Evolutionary conservation across 2,888 invertebrate species (phyloP).

Genomic region (Prosopocoilus inquinatus): DNA sequence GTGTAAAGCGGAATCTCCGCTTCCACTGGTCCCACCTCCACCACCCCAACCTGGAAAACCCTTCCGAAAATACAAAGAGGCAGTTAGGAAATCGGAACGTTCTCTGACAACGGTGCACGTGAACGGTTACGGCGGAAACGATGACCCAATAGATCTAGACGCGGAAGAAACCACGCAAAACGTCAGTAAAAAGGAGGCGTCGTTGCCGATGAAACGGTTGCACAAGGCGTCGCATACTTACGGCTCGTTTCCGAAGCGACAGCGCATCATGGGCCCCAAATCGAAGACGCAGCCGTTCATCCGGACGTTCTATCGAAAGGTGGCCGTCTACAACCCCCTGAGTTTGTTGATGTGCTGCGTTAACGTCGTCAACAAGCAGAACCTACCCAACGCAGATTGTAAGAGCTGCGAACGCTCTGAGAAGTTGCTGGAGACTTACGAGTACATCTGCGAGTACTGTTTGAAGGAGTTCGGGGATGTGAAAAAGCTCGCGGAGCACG

Average conservation of each 20-base stretch:
- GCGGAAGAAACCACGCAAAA: neutral
- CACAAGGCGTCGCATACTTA: constrained; percentile 12
- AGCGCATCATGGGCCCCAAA: constrained; percentile 31
- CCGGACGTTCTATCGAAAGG: constrained; percentile 12
- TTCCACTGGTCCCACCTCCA: neutral
- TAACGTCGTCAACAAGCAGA: constrained; percentile 41
- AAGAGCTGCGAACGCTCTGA: constrained; percentile 2
- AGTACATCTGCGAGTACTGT: constrained; percentile 43
- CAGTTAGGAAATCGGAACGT: constrained; percentile 1
- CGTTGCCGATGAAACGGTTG: constrained; percentile 13
- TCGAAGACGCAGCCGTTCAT: constrained; percentile 20
- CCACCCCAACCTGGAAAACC: constrained; percentile 13
- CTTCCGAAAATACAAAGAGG: constrained; percentile 16
- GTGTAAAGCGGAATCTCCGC: constrained; percentile 15
- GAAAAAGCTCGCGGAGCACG: constrained; percentile 43
- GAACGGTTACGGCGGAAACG: constrained; percentile 4
- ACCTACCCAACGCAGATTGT: constrained; percentile 32
- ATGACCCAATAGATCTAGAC: neutral
- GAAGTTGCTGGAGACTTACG: constrained; percentile 15
- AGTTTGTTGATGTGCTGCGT: constrained; percentile 39
- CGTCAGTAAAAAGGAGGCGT: neutral
- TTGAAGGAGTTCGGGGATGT: constrained; percentile 37
- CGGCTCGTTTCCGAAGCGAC: constrained; percentile 13
- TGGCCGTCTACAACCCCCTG: constrained; percentile 38
- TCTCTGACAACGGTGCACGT: neutral